Conservation (phyloP, 2,113 vertebrate species). For the Semnornis frantzii region DNA sequence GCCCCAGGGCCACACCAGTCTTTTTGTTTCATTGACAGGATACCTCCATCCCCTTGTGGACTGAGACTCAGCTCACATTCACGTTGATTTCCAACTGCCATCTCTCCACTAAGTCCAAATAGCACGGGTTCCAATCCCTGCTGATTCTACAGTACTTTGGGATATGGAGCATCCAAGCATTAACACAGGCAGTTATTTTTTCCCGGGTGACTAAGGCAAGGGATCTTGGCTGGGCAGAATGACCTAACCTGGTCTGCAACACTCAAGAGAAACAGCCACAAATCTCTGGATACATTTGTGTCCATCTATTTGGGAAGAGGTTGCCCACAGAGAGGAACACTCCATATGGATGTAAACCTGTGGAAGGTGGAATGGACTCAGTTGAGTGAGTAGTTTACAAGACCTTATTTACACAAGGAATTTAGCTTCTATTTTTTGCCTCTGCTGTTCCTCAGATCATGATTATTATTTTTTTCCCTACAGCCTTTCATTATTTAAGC, state of each 20-base stretch:
- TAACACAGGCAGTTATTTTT: not conserved
- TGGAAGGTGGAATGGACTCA: conserved; percentile 9
- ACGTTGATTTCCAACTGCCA: not conserved
- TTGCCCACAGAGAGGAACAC: conserved; percentile 1
- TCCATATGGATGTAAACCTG: not conserved
- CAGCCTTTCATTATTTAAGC: not conserved
- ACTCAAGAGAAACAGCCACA: not conserved
- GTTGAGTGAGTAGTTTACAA: not conserved
- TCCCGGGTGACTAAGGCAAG: not conserved
- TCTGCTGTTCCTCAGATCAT: not conserved
- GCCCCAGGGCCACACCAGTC: not conserved
- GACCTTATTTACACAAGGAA: conserved; percentile 14
- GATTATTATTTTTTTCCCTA: not conserved
- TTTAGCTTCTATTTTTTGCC: conserved; percentile 16
- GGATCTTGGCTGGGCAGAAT: not conserved
- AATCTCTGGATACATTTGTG: not conserved
- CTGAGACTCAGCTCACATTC: not conserved
- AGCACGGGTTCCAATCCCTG: not conserved
- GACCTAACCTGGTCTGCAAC: not conserved
- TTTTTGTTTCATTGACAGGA: not conserved
- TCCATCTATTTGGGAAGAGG: conserved; percentile 31
- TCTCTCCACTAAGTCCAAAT: not conserved
- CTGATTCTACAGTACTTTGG: not conserved
- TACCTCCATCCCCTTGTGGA: not conserved
- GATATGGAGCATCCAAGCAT: not conserved